Conservation (phyloP, 2,797 vertebrate genomes). For the Bradypus variegatus region DNA sequence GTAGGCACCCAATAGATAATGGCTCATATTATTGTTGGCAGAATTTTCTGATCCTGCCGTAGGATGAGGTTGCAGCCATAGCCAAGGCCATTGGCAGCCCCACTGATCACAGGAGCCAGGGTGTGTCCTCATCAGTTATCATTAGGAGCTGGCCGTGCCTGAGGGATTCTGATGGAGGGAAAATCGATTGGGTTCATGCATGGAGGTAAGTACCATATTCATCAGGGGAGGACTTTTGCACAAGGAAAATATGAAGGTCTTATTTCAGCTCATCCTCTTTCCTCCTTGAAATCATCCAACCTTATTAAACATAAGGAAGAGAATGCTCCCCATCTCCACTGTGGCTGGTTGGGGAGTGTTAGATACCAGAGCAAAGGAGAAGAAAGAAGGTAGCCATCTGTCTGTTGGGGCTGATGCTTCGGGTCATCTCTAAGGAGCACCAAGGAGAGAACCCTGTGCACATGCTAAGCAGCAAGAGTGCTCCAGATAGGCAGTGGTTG, state of each 20-base stretch:
- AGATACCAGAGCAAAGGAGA: neutral
- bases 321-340: neutral
- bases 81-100: neutral
- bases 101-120: neutral
- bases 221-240: conserved; percentile 29
- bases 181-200: conserved; percentile 7
- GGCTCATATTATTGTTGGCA: neutral
- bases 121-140: neutral
- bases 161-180: conserved; percentile 31
- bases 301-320: neutral
- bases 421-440: neutral
- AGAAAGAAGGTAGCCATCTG: neutral
- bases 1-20: neutral
- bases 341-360: neutral
- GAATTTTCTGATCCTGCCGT: neutral
- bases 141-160: neutral
- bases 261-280: neutral
- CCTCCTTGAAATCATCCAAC: conserved; percentile 30
- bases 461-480: neutral
- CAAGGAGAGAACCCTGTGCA: rapidly evolving
- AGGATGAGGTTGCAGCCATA: neutral
- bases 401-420: neutral
- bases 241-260: conserved; percentile 6
- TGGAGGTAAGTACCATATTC: neutral
- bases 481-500: neutral